A percentile compares a stretch with the other conserved stretches of the same genome.
phyloP scores from a whole-genome alignment of 1,140 invertebrate species.

The Monochamus saltuarius region DNA sequence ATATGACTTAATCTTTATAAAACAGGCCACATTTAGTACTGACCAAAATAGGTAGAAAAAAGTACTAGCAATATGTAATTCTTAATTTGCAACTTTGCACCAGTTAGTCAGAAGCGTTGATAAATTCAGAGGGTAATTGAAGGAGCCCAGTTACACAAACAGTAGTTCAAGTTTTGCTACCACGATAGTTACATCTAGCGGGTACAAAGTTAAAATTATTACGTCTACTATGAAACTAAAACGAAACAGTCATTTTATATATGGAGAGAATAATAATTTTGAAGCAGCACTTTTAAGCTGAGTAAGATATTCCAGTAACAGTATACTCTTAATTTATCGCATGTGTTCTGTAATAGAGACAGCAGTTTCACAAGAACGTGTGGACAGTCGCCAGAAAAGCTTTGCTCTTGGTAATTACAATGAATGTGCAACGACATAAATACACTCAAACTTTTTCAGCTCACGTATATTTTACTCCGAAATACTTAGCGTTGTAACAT shows the following conservation, averaged over 20 bases:
- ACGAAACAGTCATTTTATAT: not conserved
- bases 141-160: no score
- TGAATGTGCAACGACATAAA: conserved; percentile 41
- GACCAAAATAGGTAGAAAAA: no score
- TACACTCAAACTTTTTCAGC: conserved; percentile 24
- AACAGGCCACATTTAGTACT: no score
- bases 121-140: no score
- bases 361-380: conserved; percentile 43
- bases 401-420: conserved; percentile 42
- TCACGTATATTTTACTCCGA: conserved; percentile 25
- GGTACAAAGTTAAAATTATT: no score
- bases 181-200: no score
- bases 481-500: conserved; percentile 23
- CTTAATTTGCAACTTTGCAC: no score
- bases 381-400: conserved; percentile 45
- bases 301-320: conserved; percentile 38
- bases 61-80: no score
- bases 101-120: no score
- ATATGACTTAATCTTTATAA: no score
- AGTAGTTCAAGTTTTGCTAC: no score
- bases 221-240: no score
- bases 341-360: conserved; percentile 43
- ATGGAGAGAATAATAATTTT: conserved; percentile 16
- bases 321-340: conserved; percentile 40
- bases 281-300: conserved; percentile 28